Evolutionary conservation across 2,113 vertebrate species (phyloP).

Genomic region (Bos indicus): DNA sequence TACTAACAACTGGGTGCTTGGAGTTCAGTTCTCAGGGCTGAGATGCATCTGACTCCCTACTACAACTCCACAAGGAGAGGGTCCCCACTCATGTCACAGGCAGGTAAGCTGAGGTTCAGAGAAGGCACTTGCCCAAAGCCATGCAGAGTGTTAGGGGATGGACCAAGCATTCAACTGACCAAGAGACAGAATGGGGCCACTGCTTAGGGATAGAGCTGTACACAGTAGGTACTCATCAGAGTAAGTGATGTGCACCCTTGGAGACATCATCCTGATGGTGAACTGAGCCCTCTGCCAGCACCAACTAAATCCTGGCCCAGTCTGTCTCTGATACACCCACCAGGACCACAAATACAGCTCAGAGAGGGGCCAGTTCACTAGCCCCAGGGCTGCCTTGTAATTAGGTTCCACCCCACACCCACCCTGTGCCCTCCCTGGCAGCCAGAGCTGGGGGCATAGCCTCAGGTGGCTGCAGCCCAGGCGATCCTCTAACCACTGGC

Average conservation of each 20-base stretch:
- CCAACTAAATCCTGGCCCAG: background rate
- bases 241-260: rapidly evolving
- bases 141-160: background rate
- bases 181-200: background rate
- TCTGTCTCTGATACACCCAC: too few species aligned
- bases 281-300: too few species aligned
- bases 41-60: too few species aligned
- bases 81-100: background rate
- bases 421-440: rapidly evolving
- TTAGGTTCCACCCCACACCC: rapidly evolving
- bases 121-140: background rate
- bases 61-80: background rate
- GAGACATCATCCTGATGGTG: background rate
- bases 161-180: too few species aligned
- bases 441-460: background rate
- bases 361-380: background rate
- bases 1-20: background rate
- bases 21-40: background rate
- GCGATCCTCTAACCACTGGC: rapidly evolving
- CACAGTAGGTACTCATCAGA: background rate
- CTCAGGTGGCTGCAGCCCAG: background rate
- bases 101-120: background rate
- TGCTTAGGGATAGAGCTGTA: background rate
- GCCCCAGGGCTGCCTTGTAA: rapidly evolving
- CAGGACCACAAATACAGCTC: background rate